A percentile compares a stretch with the other conserved stretches of the same genome.
phyloP scores from a whole-genome alignment of 2,113 vertebrate species.

The Mola mola region DNA sequence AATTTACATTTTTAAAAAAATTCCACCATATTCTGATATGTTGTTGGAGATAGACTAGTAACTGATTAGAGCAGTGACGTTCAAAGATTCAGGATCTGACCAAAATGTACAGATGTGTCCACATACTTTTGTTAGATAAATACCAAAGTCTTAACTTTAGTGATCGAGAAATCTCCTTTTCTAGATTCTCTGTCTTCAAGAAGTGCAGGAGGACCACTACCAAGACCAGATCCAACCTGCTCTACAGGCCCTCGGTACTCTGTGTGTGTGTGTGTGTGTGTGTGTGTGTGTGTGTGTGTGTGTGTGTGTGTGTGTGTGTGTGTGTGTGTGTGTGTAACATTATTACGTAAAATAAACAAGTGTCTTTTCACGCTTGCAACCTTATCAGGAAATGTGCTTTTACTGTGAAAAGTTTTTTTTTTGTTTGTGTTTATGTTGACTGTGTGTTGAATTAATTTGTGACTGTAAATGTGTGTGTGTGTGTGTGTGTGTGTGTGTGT shows the following conservation, averaged over 20 bases:
- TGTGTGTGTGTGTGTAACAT: neutral
- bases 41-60: too few species aligned
- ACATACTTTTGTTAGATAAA: neutral
- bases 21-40: too few species aligned
- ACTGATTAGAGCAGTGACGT: too few species aligned
- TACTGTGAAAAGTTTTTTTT: neutral
- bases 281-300: slow-evolving; percentile 11
- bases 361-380: neutral
- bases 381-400: neutral
- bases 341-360: neutral
- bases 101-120: too few species aligned
- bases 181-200: slow-evolving; percentile 96
- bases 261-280: slow-evolving; percentile 17
- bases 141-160: too few species aligned
- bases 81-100: too few species aligned
- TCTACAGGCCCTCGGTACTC: slow-evolving; percentile 85
- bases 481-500: neutral
- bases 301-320: neutral
- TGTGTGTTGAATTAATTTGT: too few species aligned
- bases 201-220: slow-evolving; percentile 96
- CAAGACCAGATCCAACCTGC: slow-evolving; percentile 88
- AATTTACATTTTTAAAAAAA: too few species aligned
- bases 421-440: neutral
- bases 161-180: neutral
- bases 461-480: neutral